Evolutionary conservation across 2,797 vertebrate species (phyloP).

Genomic region (Anableps anableps): DNA sequence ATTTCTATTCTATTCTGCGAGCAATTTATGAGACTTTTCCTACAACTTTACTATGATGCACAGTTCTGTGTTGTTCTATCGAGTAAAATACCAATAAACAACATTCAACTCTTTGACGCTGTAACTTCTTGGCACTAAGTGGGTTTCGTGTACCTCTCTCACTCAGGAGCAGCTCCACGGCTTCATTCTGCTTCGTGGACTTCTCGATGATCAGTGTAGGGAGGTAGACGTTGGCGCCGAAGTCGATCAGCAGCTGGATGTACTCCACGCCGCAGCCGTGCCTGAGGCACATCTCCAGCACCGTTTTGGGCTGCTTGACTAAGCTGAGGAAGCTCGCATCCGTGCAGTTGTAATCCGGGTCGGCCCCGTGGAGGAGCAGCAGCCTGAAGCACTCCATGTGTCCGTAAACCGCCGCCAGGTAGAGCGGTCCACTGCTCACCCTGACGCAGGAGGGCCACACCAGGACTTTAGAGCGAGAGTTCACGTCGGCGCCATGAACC

Average conservation of each 20-base stretch:
- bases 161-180: slow-evolving; percentile 85
- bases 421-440: slow-evolving; percentile 90
- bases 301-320: slow-evolving; percentile 85
- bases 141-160: slow-evolving; percentile 83
- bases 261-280: slow-evolving; percentile 87
- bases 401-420: slow-evolving; percentile 89
- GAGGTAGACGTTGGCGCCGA: slow-evolving; percentile 93
- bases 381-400: slow-evolving; percentile 91
- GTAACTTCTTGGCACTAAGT: background rate
- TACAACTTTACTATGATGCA: background rate
- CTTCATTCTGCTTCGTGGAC: slow-evolving; percentile 81
- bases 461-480: slow-evolving; percentile 85
- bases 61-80: background rate
- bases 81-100: background rate
- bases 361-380: slow-evolving; percentile 89
- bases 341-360: slow-evolving; percentile 92
- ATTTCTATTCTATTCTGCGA: background rate
- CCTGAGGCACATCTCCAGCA: slow-evolving; percentile 91
- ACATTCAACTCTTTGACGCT: background rate
- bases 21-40: background rate
- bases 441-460: slow-evolving; percentile 85
- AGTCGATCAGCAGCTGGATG: slow-evolving; percentile 90
- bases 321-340: slow-evolving; percentile 79
- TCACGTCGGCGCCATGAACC: slow-evolving; percentile 84
- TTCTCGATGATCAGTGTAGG: slow-evolving; percentile 80